Percentiles rank a stretch among this genome's conserved stretches.
phyloP scores from a whole-genome alignment of 2,113 vertebrate genomes.

The Aspidoscelis tigris region DNA sequence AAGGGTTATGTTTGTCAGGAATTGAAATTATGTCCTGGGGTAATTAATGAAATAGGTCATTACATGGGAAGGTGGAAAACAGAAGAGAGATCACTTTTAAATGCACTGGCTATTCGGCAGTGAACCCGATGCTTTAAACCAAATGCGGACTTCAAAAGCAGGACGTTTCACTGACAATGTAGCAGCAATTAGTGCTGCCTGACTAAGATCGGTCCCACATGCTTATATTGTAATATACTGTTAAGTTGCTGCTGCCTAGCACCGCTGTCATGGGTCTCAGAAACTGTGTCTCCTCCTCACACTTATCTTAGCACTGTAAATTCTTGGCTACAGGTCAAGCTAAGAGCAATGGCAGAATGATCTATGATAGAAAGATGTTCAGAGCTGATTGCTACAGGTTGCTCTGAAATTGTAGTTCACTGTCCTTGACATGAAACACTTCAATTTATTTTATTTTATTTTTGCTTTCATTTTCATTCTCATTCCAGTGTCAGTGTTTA shows the following conservation, averaged over 20 bases:
- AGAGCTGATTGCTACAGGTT: constrained; percentile 48
- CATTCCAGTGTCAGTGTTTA: constrained; percentile 43
- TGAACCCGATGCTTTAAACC: constrained; percentile 50
- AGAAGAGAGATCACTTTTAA: constrained; percentile 43
- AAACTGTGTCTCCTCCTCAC: not conserved
- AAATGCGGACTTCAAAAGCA: constrained; percentile 44
- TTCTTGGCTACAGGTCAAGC: constrained; percentile 22
- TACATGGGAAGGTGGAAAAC: constrained; percentile 47
- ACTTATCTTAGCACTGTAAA: constrained; percentile 4
- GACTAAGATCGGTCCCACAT: not conserved
- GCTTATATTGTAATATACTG: not conserved
- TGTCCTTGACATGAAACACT: constrained; percentile 36
- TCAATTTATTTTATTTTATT: constrained; percentile 23
- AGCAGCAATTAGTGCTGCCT: constrained; percentile 3
- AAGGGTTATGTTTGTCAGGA: constrained; percentile 61
- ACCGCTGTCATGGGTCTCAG: constrained; percentile 23
- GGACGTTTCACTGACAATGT: constrained; percentile 26
- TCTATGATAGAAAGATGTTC: constrained; percentile 27
- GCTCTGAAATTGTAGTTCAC: constrained; percentile 47
- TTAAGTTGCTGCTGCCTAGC: rapidly evolving
- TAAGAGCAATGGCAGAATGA: constrained; percentile 27
- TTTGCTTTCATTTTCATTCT: constrained; percentile 50
- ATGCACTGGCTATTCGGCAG: constrained; percentile 44
- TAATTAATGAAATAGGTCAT: constrained; percentile 65
- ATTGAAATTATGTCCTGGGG: constrained; percentile 67